Conservation (phyloP, 1,140 invertebrate species). For the Galendromus occidentalis region DNA sequence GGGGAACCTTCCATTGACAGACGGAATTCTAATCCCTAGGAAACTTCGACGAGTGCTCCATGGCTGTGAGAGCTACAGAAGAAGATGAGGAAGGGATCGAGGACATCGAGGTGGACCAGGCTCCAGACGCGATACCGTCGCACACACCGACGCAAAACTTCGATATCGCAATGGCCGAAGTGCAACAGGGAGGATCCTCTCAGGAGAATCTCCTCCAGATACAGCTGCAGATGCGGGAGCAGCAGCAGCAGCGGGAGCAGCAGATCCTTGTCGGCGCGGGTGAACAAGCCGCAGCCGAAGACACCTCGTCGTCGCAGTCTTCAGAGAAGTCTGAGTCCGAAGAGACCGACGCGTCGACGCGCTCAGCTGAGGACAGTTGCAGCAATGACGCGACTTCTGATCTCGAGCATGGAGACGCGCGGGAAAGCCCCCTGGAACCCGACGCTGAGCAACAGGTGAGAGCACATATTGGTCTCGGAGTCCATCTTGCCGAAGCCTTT, state of each 20-base stretch:
- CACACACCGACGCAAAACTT: not conserved
- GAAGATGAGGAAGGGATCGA: not conserved
- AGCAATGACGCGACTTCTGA: not conserved
- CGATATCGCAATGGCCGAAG: not conserved
- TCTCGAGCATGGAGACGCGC: not conserved
- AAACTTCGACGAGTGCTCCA: not conserved
- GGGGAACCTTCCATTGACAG: not conserved
- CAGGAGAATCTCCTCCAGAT: constrained; percentile 3
- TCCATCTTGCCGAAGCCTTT: not conserved
- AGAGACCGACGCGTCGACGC: not conserved
- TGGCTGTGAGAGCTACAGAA: not conserved
- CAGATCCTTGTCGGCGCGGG: not conserved
- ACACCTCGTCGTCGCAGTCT: not conserved
- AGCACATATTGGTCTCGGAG: not conserved
- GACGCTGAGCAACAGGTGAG: constrained; percentile 1
- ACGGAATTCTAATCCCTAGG: not conserved
- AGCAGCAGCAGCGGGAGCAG: not conserved
- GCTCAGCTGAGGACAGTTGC: not conserved
- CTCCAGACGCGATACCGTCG: not conserved
- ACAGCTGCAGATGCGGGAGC: not conserved
- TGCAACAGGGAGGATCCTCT: not conserved
- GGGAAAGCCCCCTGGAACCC: not conserved
- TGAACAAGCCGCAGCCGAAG: not conserved
- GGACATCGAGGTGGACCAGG: constrained; percentile 6
- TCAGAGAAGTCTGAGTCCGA: not conserved